Percentiles rank a stretch among this genome's conserved stretches.
These are phyloP conservation scores for Tokudaia tokunoshimensis DNA, from an alignment of 2,797 vertebrate genomes.

Conservation along the genomic window DNA sequence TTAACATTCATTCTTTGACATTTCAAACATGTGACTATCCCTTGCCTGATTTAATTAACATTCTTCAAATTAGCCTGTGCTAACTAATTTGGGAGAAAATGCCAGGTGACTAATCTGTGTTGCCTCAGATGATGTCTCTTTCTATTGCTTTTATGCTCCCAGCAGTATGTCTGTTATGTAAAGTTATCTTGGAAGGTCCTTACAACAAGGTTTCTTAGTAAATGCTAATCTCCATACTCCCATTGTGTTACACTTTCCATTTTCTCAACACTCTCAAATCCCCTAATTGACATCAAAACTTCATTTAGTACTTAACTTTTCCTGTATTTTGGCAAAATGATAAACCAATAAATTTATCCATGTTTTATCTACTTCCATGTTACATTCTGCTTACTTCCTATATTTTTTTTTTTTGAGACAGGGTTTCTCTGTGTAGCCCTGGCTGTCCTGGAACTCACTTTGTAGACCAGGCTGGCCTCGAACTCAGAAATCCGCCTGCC, in stretches of 20 bases:
- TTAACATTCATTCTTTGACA: conserved; percentile 41
- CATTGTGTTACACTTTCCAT: not conserved
- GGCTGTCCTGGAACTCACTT: too few relatives aligned
- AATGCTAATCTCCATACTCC: not conserved
- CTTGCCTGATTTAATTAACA: conserved; percentile 61
- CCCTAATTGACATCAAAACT: not conserved
- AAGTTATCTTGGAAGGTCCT: not conserved
- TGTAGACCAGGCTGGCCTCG: too few relatives aligned
- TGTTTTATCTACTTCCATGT: not conserved
- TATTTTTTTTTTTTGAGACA: too few relatives aligned
- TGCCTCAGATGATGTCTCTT: conserved; percentile 45
- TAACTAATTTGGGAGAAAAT: conserved; percentile 55
- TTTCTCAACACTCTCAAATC: not conserved
- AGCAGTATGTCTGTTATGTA: not conserved
- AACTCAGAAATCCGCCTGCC: too few relatives aligned
- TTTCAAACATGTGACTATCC: conserved; percentile 50
- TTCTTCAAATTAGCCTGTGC: conserved; percentile 48
- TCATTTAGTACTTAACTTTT: not conserved
- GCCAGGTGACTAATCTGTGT: conserved; percentile 61
- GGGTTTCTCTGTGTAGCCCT: too few relatives aligned
- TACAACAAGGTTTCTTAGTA: not conserved
- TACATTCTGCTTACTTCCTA: not conserved
- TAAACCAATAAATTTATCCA: not conserved
- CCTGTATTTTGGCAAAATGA: not conserved
- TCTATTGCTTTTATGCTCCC: conserved; percentile 40